Conservation (phyloP, 2,113 vertebrate species). For the Astur gentilis region DNA sequence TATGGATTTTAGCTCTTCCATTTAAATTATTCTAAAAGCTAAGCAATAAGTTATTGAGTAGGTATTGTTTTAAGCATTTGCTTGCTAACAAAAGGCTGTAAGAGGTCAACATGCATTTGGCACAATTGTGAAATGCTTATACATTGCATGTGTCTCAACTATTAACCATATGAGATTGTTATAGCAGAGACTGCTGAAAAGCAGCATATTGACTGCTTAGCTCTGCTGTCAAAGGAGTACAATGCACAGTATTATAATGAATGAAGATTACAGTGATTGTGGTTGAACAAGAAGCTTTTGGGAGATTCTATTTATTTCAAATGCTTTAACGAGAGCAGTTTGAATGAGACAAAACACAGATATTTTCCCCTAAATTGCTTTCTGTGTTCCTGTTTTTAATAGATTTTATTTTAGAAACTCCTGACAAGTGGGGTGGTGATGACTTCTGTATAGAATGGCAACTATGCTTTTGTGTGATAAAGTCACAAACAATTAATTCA, state of each 20-base stretch:
- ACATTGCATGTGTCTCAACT: background rate
- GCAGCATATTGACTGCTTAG: background rate
- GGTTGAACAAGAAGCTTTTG: constrained; percentile 22
- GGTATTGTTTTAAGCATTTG: background rate
- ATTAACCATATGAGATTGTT: background rate
- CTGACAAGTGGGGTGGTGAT: background rate
- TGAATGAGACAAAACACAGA: background rate
- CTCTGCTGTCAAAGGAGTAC: background rate
- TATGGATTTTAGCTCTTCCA: background rate
- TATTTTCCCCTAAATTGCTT: constrained; percentile 13
- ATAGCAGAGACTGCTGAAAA: background rate
- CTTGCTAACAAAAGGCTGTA: background rate
- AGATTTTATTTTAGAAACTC: constrained; percentile 3
- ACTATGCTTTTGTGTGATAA: background rate
- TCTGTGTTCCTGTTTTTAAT: background rate
- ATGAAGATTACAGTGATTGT: constrained; percentile 14
- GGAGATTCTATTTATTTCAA: constrained; percentile 7
- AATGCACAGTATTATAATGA: background rate
- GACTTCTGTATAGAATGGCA: background rate
- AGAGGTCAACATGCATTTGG: background rate
- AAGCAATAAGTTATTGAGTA: background rate
- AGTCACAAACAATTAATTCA: background rate
- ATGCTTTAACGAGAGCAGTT: constrained; percentile 10
- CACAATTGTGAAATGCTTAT: background rate
- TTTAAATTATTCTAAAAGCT: background rate